These are phyloP conservation scores for Dione juno DNA, from an alignment of 2,888 invertebrate genomes.

Conservation along the genomic window DNA sequence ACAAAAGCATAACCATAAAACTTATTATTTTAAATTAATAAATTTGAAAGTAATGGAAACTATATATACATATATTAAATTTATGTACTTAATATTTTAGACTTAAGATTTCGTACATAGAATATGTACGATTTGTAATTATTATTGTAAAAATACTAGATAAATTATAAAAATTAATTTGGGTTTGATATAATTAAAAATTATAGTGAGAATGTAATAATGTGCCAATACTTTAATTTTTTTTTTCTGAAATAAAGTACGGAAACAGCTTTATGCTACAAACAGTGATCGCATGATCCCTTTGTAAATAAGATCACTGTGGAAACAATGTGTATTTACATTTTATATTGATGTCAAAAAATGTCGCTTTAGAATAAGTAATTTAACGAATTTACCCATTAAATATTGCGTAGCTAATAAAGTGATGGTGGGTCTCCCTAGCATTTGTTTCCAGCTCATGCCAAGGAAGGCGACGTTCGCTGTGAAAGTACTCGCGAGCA, in stretches of 20 bases:
- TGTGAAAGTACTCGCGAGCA: constrained; percentile 96
- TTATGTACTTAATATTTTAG: not conserved
- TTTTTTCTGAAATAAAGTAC: too few relatives aligned
- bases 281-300: not conserved
- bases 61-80: not conserved
- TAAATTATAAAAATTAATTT: too few relatives aligned
- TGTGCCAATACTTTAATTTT: too few relatives aligned
- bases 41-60: not conserved
- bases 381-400: constrained; percentile 87
- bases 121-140: not conserved
- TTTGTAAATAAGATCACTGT: not conserved
- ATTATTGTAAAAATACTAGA: too few relatives aligned
- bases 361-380: not conserved
- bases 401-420: constrained; percentile 92
- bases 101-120: not conserved
- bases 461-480: constrained; percentile 97
- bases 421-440: constrained; percentile 97
- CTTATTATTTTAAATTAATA: too few relatives aligned
- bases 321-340: not conserved
- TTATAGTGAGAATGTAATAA: too few relatives aligned
- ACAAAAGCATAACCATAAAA: not conserved
- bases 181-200: too few relatives aligned
- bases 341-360: not conserved
- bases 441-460: constrained; percentile 98
- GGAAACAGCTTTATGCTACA: too few relatives aligned